Evolutionary conservation across 1,140 invertebrate genomes (phyloP).

Genomic region (Leptopilina clavipes): DNA sequence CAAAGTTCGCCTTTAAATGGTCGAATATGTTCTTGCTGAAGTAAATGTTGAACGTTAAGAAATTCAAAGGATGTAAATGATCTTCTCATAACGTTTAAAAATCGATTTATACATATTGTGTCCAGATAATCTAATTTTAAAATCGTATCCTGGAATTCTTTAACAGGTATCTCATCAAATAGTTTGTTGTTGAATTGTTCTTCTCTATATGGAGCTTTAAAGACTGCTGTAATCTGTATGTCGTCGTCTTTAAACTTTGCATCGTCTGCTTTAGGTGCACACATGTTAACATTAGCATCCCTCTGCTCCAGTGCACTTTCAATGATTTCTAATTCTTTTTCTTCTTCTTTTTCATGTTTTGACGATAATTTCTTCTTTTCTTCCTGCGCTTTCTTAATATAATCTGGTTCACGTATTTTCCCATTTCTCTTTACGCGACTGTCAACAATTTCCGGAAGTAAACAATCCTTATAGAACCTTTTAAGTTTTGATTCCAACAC

Average conservation of each 20-base stretch:
- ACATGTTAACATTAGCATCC: too few species aligned
- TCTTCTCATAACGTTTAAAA: neutral
- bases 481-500: neutral
- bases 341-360: neutral
- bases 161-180: neutral
- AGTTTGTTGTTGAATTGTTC: neutral
- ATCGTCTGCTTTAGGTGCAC: too few species aligned
- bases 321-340: too few species aligned
- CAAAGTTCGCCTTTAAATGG: neutral
- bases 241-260: neutral
- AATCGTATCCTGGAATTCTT: neutral
- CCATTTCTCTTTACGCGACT: slow-evolving; percentile 47
- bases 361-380: slow-evolving; percentile 18
- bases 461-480: neutral
- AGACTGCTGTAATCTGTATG: neutral
- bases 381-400: slow-evolving; percentile 47
- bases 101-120: neutral
- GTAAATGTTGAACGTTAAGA: neutral
- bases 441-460: slow-evolving; percentile 26
- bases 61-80: neutral
- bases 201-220: neutral
- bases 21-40: neutral
- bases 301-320: too few species aligned
- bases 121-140: neutral
- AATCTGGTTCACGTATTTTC: slow-evolving; percentile 54